Conservation (phyloP, 2,113 vertebrate genomes). For the human (Homo sapiens) region DNA sequence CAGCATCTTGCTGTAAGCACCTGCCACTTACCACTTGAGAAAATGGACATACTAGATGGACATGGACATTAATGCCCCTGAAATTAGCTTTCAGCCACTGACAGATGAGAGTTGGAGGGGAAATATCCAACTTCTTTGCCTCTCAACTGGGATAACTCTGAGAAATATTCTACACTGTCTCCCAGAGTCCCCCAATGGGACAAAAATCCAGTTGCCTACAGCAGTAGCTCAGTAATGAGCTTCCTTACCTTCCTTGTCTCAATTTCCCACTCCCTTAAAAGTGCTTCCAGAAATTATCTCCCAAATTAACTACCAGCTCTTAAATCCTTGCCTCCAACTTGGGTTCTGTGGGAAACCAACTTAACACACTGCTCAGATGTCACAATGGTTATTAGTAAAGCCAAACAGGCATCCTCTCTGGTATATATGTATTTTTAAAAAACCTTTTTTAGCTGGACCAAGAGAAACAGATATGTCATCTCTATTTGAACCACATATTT, state of each 20-base stretch:
- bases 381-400: slow-evolving; percentile 2
- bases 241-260: not conserved
- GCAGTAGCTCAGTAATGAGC: not conserved
- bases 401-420: not conserved
- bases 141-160: not conserved
- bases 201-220: not conserved
- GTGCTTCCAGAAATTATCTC: not conserved
- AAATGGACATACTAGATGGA: not conserved
- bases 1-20: not conserved
- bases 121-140: slow-evolving; percentile 24
- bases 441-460: not conserved
- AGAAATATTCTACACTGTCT: not conserved
- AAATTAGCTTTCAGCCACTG: not conserved
- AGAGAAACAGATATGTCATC: not conserved
- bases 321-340: slow-evolving; percentile 12
- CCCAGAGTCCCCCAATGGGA: not conserved
- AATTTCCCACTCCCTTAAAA: not conserved
- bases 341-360: not conserved
- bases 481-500: not conserved
- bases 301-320: not conserved
- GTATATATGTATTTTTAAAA: not conserved
- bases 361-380: not conserved
- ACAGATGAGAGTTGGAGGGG: not conserved
- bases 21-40: not conserved
- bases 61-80: not conserved